phyloP scores from a whole-genome alignment of 2,113 vertebrate species.

The Carettochelys insculpta region DNA sequence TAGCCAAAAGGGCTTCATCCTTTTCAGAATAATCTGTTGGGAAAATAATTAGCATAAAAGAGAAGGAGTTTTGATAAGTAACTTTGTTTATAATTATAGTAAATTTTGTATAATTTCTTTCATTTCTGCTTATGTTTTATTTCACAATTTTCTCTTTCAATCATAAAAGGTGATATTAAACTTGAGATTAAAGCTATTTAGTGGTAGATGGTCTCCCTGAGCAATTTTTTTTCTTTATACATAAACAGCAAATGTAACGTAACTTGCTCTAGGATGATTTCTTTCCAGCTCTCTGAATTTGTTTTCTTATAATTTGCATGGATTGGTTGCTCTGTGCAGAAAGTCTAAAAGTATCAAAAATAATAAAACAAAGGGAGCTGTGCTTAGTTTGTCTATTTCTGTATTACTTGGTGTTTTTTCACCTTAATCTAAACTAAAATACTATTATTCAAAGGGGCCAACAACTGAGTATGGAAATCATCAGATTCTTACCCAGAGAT shows the following conservation, averaged over 20 bases:
- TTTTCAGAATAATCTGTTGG: constrained; percentile 69
- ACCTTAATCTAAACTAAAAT: background rate
- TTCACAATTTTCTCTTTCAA: constrained; percentile 58
- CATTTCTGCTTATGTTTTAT: constrained; percentile 61
- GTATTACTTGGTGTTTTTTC: background rate
- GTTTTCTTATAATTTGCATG: background rate
- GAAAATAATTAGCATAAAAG: constrained; percentile 74
- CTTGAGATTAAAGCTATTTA: constrained; percentile 60
- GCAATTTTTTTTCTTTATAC: constrained; percentile 39
- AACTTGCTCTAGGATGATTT: constrained; percentile 9
- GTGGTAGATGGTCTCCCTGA: constrained; percentile 32
- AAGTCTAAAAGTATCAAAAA: background rate
- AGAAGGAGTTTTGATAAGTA: constrained; percentile 68
- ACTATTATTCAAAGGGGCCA: background rate
- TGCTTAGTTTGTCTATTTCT: background rate
- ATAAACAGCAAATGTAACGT: constrained; percentile 29
- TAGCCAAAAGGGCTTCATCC: constrained; percentile 56
- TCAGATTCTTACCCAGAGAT: background rate
- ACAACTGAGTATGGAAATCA: background rate
- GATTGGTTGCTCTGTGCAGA: background rate
- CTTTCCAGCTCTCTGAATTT: constrained; percentile 15
- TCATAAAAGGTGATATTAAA: constrained; percentile 61
- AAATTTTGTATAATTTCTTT: constrained; percentile 67
- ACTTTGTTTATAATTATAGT: constrained; percentile 71
- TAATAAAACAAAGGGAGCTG: background rate